Conservation (phyloP, 92 coral and sea anemone genomes). For the Bergia sp. region DNA sequence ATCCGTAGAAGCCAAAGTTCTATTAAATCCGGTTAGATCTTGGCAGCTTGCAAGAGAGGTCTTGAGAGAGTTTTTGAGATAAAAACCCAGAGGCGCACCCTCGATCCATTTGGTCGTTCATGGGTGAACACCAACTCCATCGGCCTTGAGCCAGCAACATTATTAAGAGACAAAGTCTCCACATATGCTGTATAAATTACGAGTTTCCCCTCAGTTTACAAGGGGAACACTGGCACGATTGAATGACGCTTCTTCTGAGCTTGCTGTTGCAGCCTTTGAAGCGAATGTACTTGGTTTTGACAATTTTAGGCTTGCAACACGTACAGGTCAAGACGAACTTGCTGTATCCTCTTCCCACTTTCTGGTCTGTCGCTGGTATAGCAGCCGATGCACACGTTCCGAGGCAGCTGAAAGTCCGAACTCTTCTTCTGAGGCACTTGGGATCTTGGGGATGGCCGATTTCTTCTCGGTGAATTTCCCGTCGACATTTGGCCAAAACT, state of each 20-base stretch:
- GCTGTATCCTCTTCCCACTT: conserved; percentile 1
- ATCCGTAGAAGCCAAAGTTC: conserved; percentile 12
- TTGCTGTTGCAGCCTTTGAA: conserved; percentile 30
- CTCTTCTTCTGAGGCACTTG: conserved; percentile 9
- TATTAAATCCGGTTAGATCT: neutral
- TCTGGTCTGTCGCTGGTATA: conserved; percentile 31
- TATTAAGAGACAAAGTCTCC: neutral
- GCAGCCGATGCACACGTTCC: conserved; percentile 23
- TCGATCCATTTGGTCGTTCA: neutral
- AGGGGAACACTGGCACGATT: conserved; percentile 20
- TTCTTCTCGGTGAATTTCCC: neutral
- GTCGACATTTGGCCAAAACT: conserved; percentile 13
- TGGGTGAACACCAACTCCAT: neutral
- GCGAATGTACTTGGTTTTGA: conserved; percentile 35
- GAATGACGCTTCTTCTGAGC: conserved; percentile 17
- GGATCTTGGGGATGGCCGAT: conserved; percentile 14
- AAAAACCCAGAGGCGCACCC: neutral
- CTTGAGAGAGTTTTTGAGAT: conserved; percentile 1
- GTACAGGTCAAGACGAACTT: conserved; percentile 8
- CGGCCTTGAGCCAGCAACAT: neutral
- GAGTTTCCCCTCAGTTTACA: conserved; percentile 20
- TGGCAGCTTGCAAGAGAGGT: conserved; percentile 12
- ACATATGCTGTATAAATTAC: neutral
- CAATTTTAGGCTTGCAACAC: conserved; percentile 28
- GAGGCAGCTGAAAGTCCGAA: conserved; percentile 26